Evolutionary conservation across 1,140 invertebrate genomes (phyloP), one percentile per base, ranked within the genome.

Genomic region (Kradibia gibbosae): DNA sequence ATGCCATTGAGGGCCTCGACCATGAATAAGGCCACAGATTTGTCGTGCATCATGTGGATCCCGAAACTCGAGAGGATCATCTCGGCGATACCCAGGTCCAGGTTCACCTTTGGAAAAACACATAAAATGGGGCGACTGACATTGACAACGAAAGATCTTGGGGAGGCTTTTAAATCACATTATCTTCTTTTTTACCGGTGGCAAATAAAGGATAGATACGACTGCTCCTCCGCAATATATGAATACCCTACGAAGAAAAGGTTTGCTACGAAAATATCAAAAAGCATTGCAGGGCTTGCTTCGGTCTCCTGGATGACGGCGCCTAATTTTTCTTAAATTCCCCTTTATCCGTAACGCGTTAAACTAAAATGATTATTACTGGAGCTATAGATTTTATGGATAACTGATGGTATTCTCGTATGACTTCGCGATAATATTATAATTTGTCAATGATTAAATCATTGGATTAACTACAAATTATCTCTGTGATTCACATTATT

Each of bases 21-120:
- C 70, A 72, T 72, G 42, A 25, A 31, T 20, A 17, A 0, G 11
- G 70, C 60, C 25, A 55, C 57, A 28, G 28, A 65, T 22, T 78
- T 36, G 39, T 53, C 45, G 45, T 34, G 45, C 71, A 73, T 73
- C 71, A 50, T 48, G 15, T 34, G 67, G 45, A 67, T 53, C 0
- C 67, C 74, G 74, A 81, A 81, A 77, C 74, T 81, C 65, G 74
- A 81, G 80, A 81, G 80, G 74, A 60, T 72, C 39, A 31, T 25
- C 70, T 72, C 70, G 8, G 45, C 45, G 70, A 72, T 72, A 0
- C 70, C 70, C 39, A 72, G 70, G 17, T 72, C 70, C 45, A 60
- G 55, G 22, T 42, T 60, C 39, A 73, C 78, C 70, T 80, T 57
- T 15, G 11, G 25, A 28, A 42, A 10, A n/a, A 3, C 39, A 67